Evolutionary conservation across 2,797 vertebrate genomes (phyloP), one percentile per base, ranked within the genome.

Genomic region (Pelochelys cantorii): DNA sequence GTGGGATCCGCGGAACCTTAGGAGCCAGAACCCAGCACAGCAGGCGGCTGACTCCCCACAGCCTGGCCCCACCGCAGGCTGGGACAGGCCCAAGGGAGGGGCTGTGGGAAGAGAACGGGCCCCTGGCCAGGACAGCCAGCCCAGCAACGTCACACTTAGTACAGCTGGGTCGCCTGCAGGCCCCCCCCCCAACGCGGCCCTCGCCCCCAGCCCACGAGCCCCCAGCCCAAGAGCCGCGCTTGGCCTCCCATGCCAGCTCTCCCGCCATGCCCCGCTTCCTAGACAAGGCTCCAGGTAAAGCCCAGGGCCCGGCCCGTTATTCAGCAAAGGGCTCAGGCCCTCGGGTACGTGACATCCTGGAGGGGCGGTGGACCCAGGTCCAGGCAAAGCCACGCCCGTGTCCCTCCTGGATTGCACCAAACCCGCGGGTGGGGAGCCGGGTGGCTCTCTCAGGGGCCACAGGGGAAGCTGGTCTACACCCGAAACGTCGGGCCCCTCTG

Each of bases 331-430:
- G 11, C n/a, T 1, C 20, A 34, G 68, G 11, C 17, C 22, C 7
- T 42, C 3, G 34, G 13, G 25, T 37, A 42, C 13, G 13, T 27
- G 23, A 25, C 14, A 48, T 27, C 14, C 15, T 3, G 10, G 20
- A 42, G 5, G 74, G 42, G 12, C 4, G 37, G 23, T 23, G 23
- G 74, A 13, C 27, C 23, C 74, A 4, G 37, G 5, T 27, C 13
- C 12, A 1, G 37, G 37, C 11, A 7, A 42, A 5, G 37, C 74
- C 34, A 17, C 11, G 5, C 65, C 65, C 5, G 18, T 1, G 2
- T 34, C 65, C 65, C 11, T 22, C 65, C 10, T 71, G 18, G n/a
- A n/a, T n/a, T 68, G 62, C 17, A 10, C 65, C 65, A 34, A 71
- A 71, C 4, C 65, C 65, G 22, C 11, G 5, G 17, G n/a, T 34